Conservation (phyloP, 2,113 vertebrate species). For the Mirounga angustirostris region DNA sequence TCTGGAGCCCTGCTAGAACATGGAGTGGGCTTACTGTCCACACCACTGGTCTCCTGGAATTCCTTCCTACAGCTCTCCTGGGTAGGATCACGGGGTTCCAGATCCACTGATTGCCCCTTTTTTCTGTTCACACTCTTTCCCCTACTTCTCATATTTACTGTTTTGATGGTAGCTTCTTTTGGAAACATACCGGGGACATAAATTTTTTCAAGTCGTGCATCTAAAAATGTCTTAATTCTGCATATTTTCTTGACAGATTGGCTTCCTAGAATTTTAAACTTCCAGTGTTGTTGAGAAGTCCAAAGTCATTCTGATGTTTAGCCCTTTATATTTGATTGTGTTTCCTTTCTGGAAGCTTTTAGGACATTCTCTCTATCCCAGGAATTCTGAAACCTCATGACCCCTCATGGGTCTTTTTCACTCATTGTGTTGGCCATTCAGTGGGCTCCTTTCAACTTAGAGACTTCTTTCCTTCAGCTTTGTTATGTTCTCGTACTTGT, state of each 20-base stretch:
- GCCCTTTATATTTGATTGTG: background rate
- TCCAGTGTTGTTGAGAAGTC: background rate
- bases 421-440: background rate
- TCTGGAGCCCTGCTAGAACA: background rate
- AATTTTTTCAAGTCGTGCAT: background rate
- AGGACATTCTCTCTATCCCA: background rate
- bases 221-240: conserved; percentile 25
- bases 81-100: background rate
- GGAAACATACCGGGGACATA: background rate
- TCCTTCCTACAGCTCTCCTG: background rate
- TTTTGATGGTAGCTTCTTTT: conserved; percentile 4
- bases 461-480: background rate
- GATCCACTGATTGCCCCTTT: background rate
- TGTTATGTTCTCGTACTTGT: background rate
- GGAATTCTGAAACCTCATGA: background rate
- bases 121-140: background rate
- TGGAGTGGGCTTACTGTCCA: background rate
- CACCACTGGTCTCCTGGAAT: too few species aligned
- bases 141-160: background rate
- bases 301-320: background rate
- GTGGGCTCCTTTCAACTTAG: background rate
- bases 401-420: background rate
- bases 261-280: background rate
- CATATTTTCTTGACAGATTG: background rate
- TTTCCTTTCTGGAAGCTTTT: background rate